Base-by-base conservation (phyloP, 1,140 invertebrate species). In the Ceratoteleas bidentatus region DNA sequence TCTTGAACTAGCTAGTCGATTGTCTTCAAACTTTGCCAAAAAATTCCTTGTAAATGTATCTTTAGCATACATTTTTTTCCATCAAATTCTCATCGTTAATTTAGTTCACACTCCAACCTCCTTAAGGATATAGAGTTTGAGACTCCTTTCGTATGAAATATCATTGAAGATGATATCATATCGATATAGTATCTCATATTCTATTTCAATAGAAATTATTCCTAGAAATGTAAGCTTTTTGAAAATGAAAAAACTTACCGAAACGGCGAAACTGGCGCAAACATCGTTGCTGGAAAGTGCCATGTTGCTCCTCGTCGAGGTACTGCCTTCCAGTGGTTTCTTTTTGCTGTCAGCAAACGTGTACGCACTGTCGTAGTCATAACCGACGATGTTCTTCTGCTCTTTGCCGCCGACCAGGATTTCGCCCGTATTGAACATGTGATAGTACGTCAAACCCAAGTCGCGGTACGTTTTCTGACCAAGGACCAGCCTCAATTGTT, bases 301-400 rank as follows among this genome's bases (percentile, higher is more conserved):
- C 7, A 94, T 72, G 45, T 93, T 93, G 15, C 87, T 87, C 54
- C 91, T 91, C 6, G 92, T 62, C 9, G 93, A 92, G 13, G 86
- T 66, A 43, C 81, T 91, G 52, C 93, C 92, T 65, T 88, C 86
- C 0, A 92, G 83, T 0, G 91, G 89, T 74, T 92, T 93, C 83
- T 94, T 94, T 85, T 94, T 94, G 52, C 87, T 92, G 57, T 94
- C 93, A 66, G 91, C 90, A 6, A 93, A 90, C 36, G 93, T 93
- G 75, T 93, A 91, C 0, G 91, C 93, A 49, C 88, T 90, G 3
- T 92, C 78, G 0, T 87, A 81, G 83, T 93, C 93, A 69, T 92
- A 93, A 10, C 93, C 93, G 4, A 93, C 90, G 36, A 93, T 85
- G 54, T 92, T 90, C 69, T 90, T 91, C 3, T 92, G 88, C 16